Conservation (phyloP, 2,797 vertebrate genomes). For the Netta rufina region DNA sequence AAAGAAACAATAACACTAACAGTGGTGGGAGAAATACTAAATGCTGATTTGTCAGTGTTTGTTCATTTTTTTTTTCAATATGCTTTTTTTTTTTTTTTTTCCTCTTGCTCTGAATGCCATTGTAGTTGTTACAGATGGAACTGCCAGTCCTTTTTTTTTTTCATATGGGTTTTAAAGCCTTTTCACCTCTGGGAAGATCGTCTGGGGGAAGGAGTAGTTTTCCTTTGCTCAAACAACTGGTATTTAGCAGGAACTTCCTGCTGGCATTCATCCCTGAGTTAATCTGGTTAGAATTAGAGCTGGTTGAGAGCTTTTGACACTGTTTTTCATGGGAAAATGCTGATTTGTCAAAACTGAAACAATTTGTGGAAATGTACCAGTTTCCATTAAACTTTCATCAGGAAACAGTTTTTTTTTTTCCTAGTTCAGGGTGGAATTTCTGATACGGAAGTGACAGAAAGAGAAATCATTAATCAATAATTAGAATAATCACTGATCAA, state of each 20-base stretch:
- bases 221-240: slow-evolving; percentile 46
- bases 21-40: not conserved
- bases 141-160: not conserved
- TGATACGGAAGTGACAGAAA: not conserved
- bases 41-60: not conserved
- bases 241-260: slow-evolving; percentile 63
- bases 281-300: slow-evolving; percentile 60
- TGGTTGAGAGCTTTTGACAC: slow-evolving; percentile 49
- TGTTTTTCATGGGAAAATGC: slow-evolving; percentile 71
- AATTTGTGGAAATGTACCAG: slow-evolving; percentile 68
- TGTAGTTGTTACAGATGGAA: not conserved
- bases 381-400: slow-evolving; percentile 57
- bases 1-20: not conserved
- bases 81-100: not conserved
- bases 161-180: not conserved
- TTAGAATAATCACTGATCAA: not conserved
- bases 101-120: not conserved
- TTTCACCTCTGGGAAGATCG: slow-evolving; percentile 25
- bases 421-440: not conserved
- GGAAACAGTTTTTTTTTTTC: not conserved
- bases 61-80: not conserved
- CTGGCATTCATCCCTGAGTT: slow-evolving; percentile 58
- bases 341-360: slow-evolving; percentile 68
- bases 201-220: slow-evolving; percentile 9
- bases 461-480: slow-evolving; percentile 11